Percentiles rank a stretch among this genome's conserved stretches.
These are phyloP conservation scores for Scolopax mira DNA, from an alignment of 2,113 vertebrate genomes.

Conservation along the genomic window DNA sequence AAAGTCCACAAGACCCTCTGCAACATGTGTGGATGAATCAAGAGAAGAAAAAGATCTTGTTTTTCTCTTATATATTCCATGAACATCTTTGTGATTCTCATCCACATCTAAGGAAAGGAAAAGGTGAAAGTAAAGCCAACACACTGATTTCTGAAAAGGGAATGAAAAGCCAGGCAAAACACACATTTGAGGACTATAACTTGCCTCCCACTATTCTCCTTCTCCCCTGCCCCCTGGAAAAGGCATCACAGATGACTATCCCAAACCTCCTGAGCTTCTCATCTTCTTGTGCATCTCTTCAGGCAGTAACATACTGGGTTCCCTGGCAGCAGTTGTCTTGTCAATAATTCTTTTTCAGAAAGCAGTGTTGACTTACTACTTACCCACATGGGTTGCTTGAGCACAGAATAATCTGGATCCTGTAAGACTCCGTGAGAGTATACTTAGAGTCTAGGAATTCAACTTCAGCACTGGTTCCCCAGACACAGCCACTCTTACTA, in stretches of 20 bases:
- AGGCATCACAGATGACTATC: neutral
- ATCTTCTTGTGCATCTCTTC: neutral
- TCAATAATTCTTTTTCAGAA: neutral
- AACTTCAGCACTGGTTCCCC: neutral
- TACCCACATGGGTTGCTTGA: neutral
- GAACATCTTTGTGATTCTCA: neutral
- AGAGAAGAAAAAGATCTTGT: neutral
- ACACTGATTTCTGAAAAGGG: neutral
- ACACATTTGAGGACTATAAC: neutral
- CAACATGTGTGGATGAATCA: neutral
- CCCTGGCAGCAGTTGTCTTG: neutral
- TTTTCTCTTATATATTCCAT: neutral
- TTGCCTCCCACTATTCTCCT: neutral
- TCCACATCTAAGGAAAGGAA: accelerated
- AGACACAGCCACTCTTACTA: neutral
- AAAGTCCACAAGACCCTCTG: neutral
- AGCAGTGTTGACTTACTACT: neutral
- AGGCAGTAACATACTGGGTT: neutral
- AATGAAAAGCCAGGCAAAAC: neutral
- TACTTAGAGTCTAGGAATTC: neutral
- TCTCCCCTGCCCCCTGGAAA: neutral
- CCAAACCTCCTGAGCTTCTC: neutral
- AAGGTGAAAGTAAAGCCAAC: neutral
- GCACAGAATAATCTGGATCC: neutral
- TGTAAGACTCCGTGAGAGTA: neutral